Conservation (phyloP, 2,888 invertebrate species). For the Drosophila monieri region DNA sequence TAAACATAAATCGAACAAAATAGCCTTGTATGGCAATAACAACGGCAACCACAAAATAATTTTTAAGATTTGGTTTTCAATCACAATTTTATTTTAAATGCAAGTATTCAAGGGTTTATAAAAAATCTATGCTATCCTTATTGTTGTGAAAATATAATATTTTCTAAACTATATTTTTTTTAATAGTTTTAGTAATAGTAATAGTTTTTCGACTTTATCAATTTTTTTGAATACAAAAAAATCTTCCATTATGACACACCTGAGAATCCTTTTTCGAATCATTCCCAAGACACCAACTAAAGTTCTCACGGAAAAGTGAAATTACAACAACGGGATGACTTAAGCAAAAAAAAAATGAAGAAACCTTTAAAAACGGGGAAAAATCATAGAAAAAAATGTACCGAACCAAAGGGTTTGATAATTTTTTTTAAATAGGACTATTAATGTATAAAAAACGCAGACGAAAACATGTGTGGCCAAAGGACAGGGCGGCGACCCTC, state of each 20-base stretch:
- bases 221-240: not conserved
- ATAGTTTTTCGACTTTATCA: too few relatives aligned
- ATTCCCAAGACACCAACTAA: constrained; percentile 2
- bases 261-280: constrained; percentile 7
- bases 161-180: too few relatives aligned
- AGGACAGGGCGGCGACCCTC: constrained; percentile 67
- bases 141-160: too few relatives aligned
- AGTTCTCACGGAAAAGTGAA: constrained; percentile 80
- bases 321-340: constrained; percentile 68
- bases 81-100: not conserved
- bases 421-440: constrained; percentile 75
- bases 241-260: not conserved
- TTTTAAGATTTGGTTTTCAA: constrained; percentile 1
- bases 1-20: constrained; percentile 50
- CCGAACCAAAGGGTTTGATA: constrained; percentile 76
- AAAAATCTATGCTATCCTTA: too few relatives aligned
- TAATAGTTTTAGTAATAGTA: too few relatives aligned
- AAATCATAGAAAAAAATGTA: constrained; percentile 69
- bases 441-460: constrained; percentile 69
- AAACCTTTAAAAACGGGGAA: constrained; percentile 69
- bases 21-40: constrained; percentile 12
- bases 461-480: constrained; percentile 72
- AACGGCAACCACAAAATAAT: constrained; percentile 44
- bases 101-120: too few relatives aligned
- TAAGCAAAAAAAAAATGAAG: constrained; percentile 38